Evolutionary conservation across 2,888 invertebrate species (phyloP), one percentile per base, ranked within the genome.

Genomic region (Glaucopsyche alexis): DNA sequence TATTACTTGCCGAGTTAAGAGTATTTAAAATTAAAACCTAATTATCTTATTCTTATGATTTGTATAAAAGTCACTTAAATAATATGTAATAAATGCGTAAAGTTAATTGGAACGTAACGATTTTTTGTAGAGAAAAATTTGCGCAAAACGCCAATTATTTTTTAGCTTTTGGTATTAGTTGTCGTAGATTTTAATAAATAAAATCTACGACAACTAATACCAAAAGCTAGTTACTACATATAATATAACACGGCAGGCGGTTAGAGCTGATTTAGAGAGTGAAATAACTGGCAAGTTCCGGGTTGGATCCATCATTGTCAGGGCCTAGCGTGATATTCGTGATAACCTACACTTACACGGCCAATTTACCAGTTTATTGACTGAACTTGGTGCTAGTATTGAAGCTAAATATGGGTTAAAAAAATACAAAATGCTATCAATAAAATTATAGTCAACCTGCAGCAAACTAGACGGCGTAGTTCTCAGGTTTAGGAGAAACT

Each of bases 331-430:
- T 66, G 66, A 42, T 66, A 66, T 42, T 42, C 66, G 42, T 66
- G 66, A 66, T 66, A 66, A 42, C 66, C 40, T n/a, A n/a, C 66
- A 66, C 66, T 66, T 66, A 42, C 66, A 66, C 40, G 66, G 60
- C 29, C 42, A 66, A 42, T 42, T 66, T 66, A 42, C 40, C 16
- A 65, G 14, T 66, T 42, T 14, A 65, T 11, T 66, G 42, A 8
- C 42, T 42, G n/a, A 65, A 42, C 66, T 60, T 60, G 13, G 60
- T 14, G 60, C 16, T 60, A 60, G 13, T 7, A 13, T 38, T 29
- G 29, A 60, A 29, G 29, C 13, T 60, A 29, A 60, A 29, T 1
- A 29, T 9, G 29, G 55, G 19, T 19, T 60, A 60, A 60, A 19
- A 60, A 8, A 60, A 11, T 9, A 52, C 7, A 16, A 16, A 52